These are phyloP conservation scores for Palloptera scutellata DNA, from an alignment of 2,888 invertebrate genomes.

Conservation along the genomic window DNA sequence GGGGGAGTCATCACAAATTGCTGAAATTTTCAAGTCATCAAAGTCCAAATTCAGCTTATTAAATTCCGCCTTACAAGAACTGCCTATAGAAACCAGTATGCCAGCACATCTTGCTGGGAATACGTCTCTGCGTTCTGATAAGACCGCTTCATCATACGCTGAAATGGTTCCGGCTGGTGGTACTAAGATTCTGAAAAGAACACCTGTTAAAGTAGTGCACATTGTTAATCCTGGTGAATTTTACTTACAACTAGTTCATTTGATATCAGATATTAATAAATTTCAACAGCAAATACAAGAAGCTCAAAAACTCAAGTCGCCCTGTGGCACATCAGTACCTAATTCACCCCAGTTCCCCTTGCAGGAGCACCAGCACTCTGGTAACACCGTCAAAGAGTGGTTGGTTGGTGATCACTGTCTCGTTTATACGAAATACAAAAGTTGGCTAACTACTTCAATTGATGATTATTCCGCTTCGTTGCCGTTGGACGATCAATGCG, in stretches of 20 bases:
- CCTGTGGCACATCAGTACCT: background rate
- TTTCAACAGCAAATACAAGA: conserved; percentile 68
- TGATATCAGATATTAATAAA: conserved; percentile 64
- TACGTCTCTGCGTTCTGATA: conserved; percentile 12
- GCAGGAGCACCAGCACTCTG: conserved; percentile 16
- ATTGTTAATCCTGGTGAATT: conserved; percentile 70
- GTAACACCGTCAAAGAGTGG: conserved; percentile 63
- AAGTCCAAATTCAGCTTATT: conserved; percentile 6
- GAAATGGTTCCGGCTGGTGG: background rate
- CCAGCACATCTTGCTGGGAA: background rate
- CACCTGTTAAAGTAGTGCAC: conserved; percentile 63
- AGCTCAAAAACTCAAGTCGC: conserved; percentile 31
- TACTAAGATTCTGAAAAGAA: conserved; percentile 36
- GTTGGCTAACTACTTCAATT: background rate
- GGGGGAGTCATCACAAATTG: conserved; percentile 55
- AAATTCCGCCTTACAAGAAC: background rate
- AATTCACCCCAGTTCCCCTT: conserved; percentile 16
- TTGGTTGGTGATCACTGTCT: conserved; percentile 67
- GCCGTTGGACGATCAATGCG: conserved; percentile 51
- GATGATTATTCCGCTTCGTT: background rate
- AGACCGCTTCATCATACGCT: background rate
- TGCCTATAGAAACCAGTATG: conserved; percentile 3
- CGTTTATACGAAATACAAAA: conserved; percentile 63
- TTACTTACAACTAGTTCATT: conserved; percentile 68
- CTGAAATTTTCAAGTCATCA: conserved; percentile 32